These are phyloP conservation scores for Oncorhynchus tshawytscha DNA, from an alignment of 2,113 vertebrate genomes.

Conservation along the genomic window DNA sequence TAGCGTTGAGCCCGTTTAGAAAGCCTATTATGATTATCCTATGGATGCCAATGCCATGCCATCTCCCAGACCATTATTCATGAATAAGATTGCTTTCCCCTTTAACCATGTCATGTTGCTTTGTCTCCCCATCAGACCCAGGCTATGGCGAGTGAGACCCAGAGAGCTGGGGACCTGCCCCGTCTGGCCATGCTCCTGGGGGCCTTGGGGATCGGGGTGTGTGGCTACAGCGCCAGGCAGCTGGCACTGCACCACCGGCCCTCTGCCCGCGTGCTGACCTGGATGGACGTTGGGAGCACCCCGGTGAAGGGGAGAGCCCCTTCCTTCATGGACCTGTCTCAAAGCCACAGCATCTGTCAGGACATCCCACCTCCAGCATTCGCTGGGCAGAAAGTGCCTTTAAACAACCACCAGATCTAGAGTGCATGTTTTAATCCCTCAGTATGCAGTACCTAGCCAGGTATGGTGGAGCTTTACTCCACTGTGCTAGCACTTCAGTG, in stretches of 20 bases:
- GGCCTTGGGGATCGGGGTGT: constrained; percentile 74
- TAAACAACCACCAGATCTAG: constrained; percentile 21
- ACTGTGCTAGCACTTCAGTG: background rate
- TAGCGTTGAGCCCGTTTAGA: background rate
- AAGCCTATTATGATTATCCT: background rate
- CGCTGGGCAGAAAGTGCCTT: constrained; percentile 47
- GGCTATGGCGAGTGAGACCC: constrained; percentile 68
- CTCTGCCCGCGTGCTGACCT: constrained; percentile 62
- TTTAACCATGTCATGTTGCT: background rate
- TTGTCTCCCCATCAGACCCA: constrained; percentile 67
- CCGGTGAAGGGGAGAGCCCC: constrained; percentile 28
- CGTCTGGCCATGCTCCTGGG: constrained; percentile 75
- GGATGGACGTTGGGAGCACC: constrained; percentile 39
- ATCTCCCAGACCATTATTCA: too few relatives aligned
- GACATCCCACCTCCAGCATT: constrained; percentile 54
- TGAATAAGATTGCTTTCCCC: too few relatives aligned
- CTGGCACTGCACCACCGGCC: constrained; percentile 71
- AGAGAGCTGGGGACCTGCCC: constrained; percentile 59
- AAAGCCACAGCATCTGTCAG: constrained; percentile 30
- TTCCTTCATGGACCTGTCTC: constrained; percentile 38
- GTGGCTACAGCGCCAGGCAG: constrained; percentile 80
- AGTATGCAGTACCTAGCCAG: too few relatives aligned
- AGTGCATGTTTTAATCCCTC: too few relatives aligned
- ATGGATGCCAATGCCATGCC: too few relatives aligned
- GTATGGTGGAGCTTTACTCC: constrained; percentile 10